Conservation (phyloP, 2,888 invertebrate genomes). For the Phortica magna region DNA sequence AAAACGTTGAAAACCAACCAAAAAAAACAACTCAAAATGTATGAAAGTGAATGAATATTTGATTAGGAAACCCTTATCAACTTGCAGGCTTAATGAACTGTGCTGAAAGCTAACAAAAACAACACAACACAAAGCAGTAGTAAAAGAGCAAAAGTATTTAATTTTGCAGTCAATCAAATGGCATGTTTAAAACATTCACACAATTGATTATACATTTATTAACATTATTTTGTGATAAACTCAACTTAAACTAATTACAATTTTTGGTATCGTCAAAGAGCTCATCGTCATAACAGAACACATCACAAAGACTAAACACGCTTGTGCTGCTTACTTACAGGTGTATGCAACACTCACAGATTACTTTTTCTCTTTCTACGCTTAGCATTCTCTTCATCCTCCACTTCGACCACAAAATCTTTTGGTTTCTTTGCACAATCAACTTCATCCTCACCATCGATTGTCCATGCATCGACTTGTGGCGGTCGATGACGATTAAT, state of each 20-base stretch:
- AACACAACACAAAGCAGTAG: neutral
- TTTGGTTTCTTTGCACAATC: conserved; percentile 43
- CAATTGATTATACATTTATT: too few species aligned
- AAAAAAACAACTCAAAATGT: neutral
- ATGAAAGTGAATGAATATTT: conserved; percentile 19
- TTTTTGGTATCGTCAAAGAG: too few species aligned
- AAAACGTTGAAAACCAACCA: neutral
- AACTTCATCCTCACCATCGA: conserved; percentile 44
- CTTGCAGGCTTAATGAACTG: conserved; percentile 68
- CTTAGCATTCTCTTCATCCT: conserved; percentile 59
- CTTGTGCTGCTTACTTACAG: conserved; percentile 49
- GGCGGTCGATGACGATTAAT: conserved; percentile 77
- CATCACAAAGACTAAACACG: conserved; percentile 32
- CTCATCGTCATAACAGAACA: neutral
- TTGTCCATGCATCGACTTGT: conserved; percentile 62
- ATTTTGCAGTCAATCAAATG: neutral
- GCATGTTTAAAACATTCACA: too few species aligned
- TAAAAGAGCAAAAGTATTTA: neutral
- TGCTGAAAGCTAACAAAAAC: neutral
- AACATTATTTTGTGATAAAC: too few species aligned
- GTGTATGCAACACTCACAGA: conserved; percentile 67
- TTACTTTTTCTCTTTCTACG: conserved; percentile 69
- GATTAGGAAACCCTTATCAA: conserved; percentile 53
- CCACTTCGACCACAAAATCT: conserved; percentile 55
- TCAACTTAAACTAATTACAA: too few species aligned